phyloP scores from a whole-genome alignment of 2,797 vertebrate species.

The Miichthys miiuy region DNA sequence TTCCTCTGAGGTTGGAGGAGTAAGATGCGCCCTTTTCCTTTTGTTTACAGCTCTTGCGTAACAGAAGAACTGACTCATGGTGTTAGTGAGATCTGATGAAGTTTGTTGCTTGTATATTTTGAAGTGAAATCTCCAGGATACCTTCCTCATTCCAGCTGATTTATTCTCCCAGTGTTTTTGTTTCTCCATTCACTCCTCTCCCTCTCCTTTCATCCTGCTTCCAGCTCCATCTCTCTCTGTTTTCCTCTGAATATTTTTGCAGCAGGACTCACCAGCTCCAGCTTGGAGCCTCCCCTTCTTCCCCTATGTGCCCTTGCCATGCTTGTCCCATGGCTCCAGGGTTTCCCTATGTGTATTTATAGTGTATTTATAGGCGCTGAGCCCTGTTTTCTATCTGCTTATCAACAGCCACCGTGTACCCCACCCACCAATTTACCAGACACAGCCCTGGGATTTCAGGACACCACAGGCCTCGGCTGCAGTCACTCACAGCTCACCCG shows the following conservation, averaged over 20 bases:
- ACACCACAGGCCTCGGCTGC: constrained; percentile 70
- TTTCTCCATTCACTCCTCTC: constrained; percentile 7
- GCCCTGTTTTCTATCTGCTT: constrained; percentile 78
- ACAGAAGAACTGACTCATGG: constrained; percentile 49
- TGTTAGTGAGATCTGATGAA: constrained; percentile 19
- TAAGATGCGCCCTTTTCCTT: constrained; percentile 26
- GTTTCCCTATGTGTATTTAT: constrained; percentile 78
- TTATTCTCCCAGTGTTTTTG: background rate
- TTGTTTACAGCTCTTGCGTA: constrained; percentile 49
- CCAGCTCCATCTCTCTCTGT: background rate
- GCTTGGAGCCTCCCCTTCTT: constrained; percentile 17
- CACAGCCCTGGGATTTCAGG: constrained; percentile 64
- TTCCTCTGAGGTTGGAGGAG: constrained; percentile 37
- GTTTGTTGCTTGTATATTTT: constrained; percentile 17
- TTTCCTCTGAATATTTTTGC: constrained; percentile 28
- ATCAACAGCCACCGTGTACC: constrained; percentile 77
- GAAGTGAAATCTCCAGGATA: constrained; percentile 17
- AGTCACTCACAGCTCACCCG: constrained; percentile 58
- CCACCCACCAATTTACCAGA: constrained; percentile 83
- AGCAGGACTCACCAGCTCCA: constrained; percentile 9
- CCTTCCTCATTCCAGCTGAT: constrained; percentile 10
- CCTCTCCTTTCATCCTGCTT: background rate
- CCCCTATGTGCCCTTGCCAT: constrained; percentile 17
- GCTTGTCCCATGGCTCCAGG: constrained; percentile 48
- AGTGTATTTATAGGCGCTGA: constrained; percentile 72